Evolutionary conservation across 2,888 invertebrate species (phyloP), one percentile per base, ranked within the genome.

Genomic region (Cryptus viduatorius): DNA sequence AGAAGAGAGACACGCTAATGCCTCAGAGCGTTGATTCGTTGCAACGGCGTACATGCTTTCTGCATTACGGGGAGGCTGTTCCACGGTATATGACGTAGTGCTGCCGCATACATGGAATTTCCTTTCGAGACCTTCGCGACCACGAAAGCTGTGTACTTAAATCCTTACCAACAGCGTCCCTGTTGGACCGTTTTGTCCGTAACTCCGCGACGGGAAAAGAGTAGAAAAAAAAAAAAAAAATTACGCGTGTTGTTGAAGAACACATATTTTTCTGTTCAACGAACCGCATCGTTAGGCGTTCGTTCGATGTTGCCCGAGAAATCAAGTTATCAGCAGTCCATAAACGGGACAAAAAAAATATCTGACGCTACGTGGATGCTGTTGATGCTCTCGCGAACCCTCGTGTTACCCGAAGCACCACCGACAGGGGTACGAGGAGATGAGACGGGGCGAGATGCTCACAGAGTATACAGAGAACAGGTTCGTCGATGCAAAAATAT

Each of bases 21-120:
- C 84, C 83, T 83, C 68, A 16, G 84, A 85, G 86, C 85, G 85
- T 86, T 86, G 88, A 89, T 89, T 89, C 86, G 89, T 86, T 86
- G 87, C 86, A 87, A 86, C 82, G 88, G 42, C 31, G 46, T 31
- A 90, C 91, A 91, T 87, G 90, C 88, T 89, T 91, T 88, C 86
- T 85, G 88, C 90, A 91, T 91, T 91, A 91, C 85, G 85, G 84
- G 76, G 85, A 86, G 31, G 64, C 83, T 64, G 37, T 68, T 78
- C 8, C 14, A 37, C 50, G 24, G 19, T 42, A 29, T 68, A 46
- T 73, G n/a, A 61, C 61, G 29, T 31, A 61, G 37, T 31, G 7
- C 14, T 1, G 61, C n/a, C 37, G 31, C 16, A 50, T 61, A n/a
- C n/a, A 44, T 44, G 8, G n/a, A 61, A 37, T 46, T 44, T n/a